Percentiles rank a stretch among this genome's conserved stretches.
These are phyloP conservation scores for Monomorium pharaonis DNA, from an alignment of 1,140 invertebrate species.

Conservation along the genomic window DNA sequence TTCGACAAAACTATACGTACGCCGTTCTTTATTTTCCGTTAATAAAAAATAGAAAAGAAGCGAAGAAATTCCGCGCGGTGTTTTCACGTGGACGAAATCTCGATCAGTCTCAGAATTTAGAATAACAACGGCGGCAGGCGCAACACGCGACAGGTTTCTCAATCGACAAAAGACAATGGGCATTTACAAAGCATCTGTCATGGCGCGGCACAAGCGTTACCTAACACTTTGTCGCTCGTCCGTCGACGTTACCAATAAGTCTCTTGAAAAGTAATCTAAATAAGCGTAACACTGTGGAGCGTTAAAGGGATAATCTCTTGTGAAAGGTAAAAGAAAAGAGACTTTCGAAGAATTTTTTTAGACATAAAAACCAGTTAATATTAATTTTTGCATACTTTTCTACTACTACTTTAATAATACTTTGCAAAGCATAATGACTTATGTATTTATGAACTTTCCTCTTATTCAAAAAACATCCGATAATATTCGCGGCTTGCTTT, in stretches of 20 bases:
- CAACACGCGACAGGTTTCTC: background rate
- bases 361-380: too few species aligned
- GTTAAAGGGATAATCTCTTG: background rate
- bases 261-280: slow-evolving; percentile 49
- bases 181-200: slow-evolving; percentile 61
- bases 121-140: background rate
- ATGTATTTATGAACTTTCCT: too few species aligned
- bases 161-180: slow-evolving; percentile 53
- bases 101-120: background rate
- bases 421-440: too few species aligned
- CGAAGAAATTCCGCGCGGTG: too few species aligned
- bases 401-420: too few species aligned
- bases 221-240: slow-evolving; percentile 41
- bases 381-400: too few species aligned
- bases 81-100: background rate
- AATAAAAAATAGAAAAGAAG: background rate
- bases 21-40: background rate
- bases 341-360: too few species aligned
- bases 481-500: too few species aligned
- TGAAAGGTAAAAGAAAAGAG: too few species aligned
- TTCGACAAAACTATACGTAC: background rate
- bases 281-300: slow-evolving; percentile 9
- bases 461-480: too few species aligned
- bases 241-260: slow-evolving; percentile 55
- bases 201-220: slow-evolving; percentile 46